A percentile compares a stretch with the other conserved stretches of the same genome.
phyloP scores from a whole-genome alignment of 2,888 invertebrate species.

The Tenthredo notha region DNA sequence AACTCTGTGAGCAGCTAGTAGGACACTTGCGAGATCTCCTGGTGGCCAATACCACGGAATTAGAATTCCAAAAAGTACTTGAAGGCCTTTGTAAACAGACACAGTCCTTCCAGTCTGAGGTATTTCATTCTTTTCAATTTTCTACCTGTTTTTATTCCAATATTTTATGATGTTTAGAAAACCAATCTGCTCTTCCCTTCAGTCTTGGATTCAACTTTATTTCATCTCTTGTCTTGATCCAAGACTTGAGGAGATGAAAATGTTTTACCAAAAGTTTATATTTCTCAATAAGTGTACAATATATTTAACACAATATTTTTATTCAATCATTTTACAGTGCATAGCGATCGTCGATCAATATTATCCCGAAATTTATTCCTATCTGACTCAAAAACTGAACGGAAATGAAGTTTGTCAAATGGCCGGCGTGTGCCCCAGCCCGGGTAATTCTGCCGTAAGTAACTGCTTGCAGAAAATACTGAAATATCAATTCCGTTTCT shows the following conservation, averaged over 20 bases:
- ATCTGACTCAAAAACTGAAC: slow-evolving; percentile 85
- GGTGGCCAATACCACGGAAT: slow-evolving; percentile 91
- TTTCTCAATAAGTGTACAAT: neutral
- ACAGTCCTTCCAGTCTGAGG: slow-evolving; percentile 85
- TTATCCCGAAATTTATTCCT: slow-evolving; percentile 86
- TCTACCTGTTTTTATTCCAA: slow-evolving; percentile 25
- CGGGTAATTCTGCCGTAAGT: slow-evolving; percentile 68
- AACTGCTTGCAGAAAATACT: slow-evolving; percentile 67
- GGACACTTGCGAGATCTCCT: slow-evolving; percentile 89
- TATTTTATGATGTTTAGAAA: slow-evolving; percentile 25
- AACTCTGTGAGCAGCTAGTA: slow-evolving; percentile 91
- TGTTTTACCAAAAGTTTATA: neutral
- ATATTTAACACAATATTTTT: neutral
- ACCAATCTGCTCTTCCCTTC: neutral
- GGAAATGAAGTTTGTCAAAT: slow-evolving; percentile 85
- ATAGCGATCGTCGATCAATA: slow-evolving; percentile 89
- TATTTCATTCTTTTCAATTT: slow-evolving; percentile 59
- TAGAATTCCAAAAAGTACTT: slow-evolving; percentile 89
- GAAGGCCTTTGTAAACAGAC: slow-evolving; percentile 91
- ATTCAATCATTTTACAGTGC: slow-evolving; percentile 79
- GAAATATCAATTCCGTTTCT: neutral
- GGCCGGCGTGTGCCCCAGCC: slow-evolving; percentile 84
- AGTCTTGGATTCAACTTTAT: neutral
- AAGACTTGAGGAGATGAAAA: neutral
- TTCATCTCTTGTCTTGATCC: neutral